Base-by-base conservation (phyloP, 2,888 invertebrate genomes). In the Hyppa rectilinea region DNA sequence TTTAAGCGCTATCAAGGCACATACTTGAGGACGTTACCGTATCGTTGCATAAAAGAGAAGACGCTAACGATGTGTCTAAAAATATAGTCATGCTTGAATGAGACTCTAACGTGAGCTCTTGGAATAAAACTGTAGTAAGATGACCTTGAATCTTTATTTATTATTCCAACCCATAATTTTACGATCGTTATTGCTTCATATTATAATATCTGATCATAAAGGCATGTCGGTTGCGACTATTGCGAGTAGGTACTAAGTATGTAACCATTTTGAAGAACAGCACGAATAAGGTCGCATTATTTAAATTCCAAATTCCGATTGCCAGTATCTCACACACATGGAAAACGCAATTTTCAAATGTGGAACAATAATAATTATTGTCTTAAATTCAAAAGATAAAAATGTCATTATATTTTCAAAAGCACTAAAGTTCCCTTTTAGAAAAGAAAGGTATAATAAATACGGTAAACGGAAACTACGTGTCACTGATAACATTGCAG, bases 401-500 rank as follows among this genome's bases (percentile, higher is more conserved):
- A 66, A 79, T 66, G 26, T 23, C 17, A 9, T 59, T 55, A 47
- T 45, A 71, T 64, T 82, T 82, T 56, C 50, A 65, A 26, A n/a
- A 49, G 36, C 29, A 43, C 34, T 50, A 26, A 17, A 66, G 23
- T 53, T 74, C 3, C 29, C 31, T 36, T 0, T 45, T 26, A 17
- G 34, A 65, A 67, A 52, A 29, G 10, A 50, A 70, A 81, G 65
- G 67, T 55, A 58, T 58, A 69, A 71, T 66, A 72, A 83, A 81
- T 81, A 69, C 43, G 4, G 56, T 34, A 47, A 62, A 52, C 66
- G 76, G 71, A 81, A 83, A 80, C 77, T 52, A 65, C 67, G 67
- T 76, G 72, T 76, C 84, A 71, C 81, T 56, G 81, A 81, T 81
- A 81, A 72, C 55, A 65, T 47, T 43, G 67, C 23, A n/a, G 40